Conservation (phyloP, 2,888 invertebrate species). For the Unio delphinus region DNA sequence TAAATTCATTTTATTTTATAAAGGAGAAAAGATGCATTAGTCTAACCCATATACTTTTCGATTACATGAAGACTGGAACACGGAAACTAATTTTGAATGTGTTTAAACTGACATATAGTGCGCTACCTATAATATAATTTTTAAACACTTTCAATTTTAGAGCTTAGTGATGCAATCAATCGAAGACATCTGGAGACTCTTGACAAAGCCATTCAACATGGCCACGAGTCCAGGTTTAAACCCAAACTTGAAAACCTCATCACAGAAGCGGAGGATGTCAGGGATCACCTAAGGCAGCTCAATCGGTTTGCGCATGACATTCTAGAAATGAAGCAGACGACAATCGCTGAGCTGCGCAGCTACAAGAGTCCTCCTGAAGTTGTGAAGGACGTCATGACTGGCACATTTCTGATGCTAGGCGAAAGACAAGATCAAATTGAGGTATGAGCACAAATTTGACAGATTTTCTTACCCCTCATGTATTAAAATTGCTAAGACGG, state of each 20-base stretch:
- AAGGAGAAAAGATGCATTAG: no score
- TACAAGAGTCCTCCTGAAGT: conserved; percentile 33
- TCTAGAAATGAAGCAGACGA: conserved; percentile 44
- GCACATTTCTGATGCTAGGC: conserved; percentile 40
- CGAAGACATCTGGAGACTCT: conserved; percentile 36
- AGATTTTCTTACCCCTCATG: background rate
- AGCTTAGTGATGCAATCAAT: conserved; percentile 34
- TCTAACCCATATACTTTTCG: no score
- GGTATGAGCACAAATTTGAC: conserved; percentile 12
- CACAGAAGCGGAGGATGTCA: conserved; percentile 39
- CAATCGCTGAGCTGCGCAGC: conserved; percentile 44
- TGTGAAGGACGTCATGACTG: conserved; percentile 40
- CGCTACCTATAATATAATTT: background rate
- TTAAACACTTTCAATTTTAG: conserved; percentile 13
- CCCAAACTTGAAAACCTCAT: conserved; percentile 30
- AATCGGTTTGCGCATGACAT: conserved; percentile 41
- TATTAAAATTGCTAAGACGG: background rate
- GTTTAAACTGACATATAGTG: no score
- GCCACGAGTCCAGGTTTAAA: conserved; percentile 24
- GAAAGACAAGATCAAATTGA: conserved; percentile 23
- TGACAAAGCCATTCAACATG: conserved; percentile 32
- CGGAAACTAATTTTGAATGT: no score
- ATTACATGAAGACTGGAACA: no score
- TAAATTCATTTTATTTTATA: no score
- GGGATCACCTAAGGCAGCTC: conserved; percentile 37